phyloP scores from a whole-genome alignment of 2,113 vertebrate species.

The Trematomus loennbergii region DNA sequence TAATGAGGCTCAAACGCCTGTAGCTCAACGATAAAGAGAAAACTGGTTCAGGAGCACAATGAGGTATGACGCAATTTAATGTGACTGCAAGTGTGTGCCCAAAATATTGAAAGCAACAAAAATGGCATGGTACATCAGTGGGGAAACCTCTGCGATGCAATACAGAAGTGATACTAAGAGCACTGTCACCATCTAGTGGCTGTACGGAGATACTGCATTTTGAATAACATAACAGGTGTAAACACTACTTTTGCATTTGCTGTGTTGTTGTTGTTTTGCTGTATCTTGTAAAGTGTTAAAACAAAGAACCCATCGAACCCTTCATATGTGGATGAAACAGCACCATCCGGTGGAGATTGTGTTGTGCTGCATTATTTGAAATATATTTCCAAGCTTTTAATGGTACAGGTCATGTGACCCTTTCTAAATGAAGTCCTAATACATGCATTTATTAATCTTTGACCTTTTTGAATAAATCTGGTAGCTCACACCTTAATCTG shows the following conservation, averaged over 20 bases:
- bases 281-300: too few relatives aligned
- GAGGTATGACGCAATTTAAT: neutral
- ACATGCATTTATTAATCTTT: too few relatives aligned
- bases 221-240: neutral
- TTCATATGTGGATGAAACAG: neutral
- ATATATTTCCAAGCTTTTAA: neutral
- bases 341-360: neutral
- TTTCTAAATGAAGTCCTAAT: neutral
- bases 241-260: too few relatives aligned
- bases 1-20: too few relatives aligned
- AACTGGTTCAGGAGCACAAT: neutral
- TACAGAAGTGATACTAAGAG: neutral
- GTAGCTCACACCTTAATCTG: neutral
- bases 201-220: accelerated
- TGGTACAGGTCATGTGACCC: neutral
- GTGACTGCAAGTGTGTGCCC: neutral
- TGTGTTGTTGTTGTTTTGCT: too few relatives aligned
- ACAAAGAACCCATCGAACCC: too few relatives aligned
- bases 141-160: neutral
- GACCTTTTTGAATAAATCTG: neutral
- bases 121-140: neutral
- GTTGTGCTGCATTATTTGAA: neutral
- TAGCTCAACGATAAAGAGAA: neutral
- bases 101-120: neutral
- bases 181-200: constrained; percentile 41